A percentile compares a stretch with the other conserved stretches of the same genome.
Conservation (phyloP, 2,797 vertebrate species). For the Anomalospiza imberbis region DNA sequence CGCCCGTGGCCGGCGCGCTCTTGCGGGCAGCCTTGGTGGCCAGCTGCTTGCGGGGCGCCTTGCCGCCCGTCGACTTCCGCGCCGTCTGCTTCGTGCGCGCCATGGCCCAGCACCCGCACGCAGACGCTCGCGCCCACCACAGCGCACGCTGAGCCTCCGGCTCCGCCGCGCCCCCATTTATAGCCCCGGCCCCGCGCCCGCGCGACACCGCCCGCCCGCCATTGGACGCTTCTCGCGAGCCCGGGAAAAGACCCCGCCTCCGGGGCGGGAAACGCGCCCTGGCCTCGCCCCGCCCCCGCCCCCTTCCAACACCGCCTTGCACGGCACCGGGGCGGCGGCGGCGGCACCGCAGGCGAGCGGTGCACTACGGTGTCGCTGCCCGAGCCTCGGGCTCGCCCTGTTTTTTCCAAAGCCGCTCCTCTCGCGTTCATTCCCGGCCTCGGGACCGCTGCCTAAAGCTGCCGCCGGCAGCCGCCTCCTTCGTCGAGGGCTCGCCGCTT, state of each 20-base stretch:
- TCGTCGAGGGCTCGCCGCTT: no score
- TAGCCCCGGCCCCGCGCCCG: not conserved
- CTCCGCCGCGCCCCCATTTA: not conserved
- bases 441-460: no score
- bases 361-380: accelerated
- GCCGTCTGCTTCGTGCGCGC: no score
- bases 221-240: not conserved
- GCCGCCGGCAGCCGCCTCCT: no score
- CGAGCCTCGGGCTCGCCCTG: not conserved
- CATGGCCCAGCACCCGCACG: no score
- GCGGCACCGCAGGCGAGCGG: accelerated
- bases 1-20: no score
- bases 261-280: not conserved
- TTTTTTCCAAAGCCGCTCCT: not conserved
- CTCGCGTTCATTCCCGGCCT: accelerated
- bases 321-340: accelerated
- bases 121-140: no score
- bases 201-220: not conserved
- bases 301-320: accelerated
- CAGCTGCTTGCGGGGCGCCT: no score
- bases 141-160: no score
- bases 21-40: no score
- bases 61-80: no score
- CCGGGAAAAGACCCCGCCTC: not conserved
- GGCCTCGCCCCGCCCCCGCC: not conserved